phyloP scores from a whole-genome alignment of 2,113 vertebrate species.

The Oxygymnocypris stewartii region DNA sequence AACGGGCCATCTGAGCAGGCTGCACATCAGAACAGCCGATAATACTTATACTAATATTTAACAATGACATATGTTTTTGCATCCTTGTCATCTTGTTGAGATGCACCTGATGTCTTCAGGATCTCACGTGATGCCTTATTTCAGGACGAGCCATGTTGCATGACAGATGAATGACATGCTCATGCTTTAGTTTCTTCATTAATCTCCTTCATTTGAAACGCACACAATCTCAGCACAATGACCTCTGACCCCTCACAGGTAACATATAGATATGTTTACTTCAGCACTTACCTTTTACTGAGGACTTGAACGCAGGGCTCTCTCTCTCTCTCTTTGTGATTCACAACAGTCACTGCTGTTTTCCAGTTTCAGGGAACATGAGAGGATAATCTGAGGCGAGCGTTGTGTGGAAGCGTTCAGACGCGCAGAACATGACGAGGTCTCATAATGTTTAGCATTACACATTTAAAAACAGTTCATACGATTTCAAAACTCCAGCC shows the following conservation, averaged over 20 bases:
- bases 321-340: neutral
- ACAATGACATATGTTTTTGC: neutral
- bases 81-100: neutral
- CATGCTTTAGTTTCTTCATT: neutral
- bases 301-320: constrained; percentile 18
- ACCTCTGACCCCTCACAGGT: neutral
- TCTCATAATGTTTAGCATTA: constrained; percentile 40
- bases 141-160: neutral
- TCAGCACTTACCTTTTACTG: constrained; percentile 41
- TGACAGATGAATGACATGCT: no score
- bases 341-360: constrained; percentile 13
- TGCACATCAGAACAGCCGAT: neutral
- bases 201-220: neutral
- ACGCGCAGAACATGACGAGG: constrained; percentile 38
- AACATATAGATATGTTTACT: neutral
- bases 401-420: constrained; percentile 20
- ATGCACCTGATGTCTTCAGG: neutral
- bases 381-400: neutral
- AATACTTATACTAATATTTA: neutral
- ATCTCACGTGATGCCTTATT: neutral
- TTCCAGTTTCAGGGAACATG: constrained; percentile 26
- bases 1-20: neutral
- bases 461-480: constrained; percentile 11
- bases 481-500: neutral
- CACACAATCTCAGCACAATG: neutral